Percentiles rank a stretch among this genome's conserved stretches.
Evolutionary conservation across 2,888 invertebrate genomes (phyloP).

Genomic region (Microdon myrmicae): DNA sequence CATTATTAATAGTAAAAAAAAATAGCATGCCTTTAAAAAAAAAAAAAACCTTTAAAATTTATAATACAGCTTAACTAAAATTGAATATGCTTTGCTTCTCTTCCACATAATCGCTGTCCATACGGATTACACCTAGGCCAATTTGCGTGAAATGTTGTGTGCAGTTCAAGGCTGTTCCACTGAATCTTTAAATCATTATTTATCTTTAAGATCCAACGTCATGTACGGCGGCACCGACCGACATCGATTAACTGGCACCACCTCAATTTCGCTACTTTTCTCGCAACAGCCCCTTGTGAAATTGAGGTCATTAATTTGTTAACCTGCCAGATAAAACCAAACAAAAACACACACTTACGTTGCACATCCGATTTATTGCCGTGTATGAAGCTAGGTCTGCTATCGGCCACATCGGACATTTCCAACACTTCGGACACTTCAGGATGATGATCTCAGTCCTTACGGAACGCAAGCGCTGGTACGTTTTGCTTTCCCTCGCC

Average conservation of each 20-base stretch:
- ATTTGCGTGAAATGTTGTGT: no score
- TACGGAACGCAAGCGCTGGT: slow-evolving; percentile 35
- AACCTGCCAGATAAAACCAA: slow-evolving; percentile 51
- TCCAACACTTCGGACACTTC: slow-evolving; percentile 35
- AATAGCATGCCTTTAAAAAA: no score
- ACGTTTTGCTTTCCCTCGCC: slow-evolving; percentile 26
- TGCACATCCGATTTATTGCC: slow-evolving; percentile 27
- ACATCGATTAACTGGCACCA: slow-evolving; percentile 28
- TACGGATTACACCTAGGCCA: no score
- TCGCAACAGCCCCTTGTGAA: slow-evolving; percentile 30
- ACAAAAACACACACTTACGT: slow-evolving; percentile 39
- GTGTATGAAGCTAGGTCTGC: slow-evolving; percentile 16
- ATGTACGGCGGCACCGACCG: slow-evolving; percentile 23
- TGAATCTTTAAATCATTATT: slow-evolving; percentile 45
- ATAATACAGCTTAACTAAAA: no score
- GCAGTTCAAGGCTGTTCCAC: slow-evolving; percentile 21
- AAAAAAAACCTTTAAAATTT: no score
- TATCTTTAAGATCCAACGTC: slow-evolving; percentile 38
- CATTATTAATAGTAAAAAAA: no score
- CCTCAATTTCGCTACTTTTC: neutral
- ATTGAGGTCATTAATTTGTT: slow-evolving; percentile 52
- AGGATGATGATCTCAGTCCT: slow-evolving; percentile 48
- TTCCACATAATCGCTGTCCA: no score
- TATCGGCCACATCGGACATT: slow-evolving; percentile 2
- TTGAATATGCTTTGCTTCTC: no score